Conservation (phyloP, 2,888 invertebrate species). For the Himalopsyche anomala region DNA sequence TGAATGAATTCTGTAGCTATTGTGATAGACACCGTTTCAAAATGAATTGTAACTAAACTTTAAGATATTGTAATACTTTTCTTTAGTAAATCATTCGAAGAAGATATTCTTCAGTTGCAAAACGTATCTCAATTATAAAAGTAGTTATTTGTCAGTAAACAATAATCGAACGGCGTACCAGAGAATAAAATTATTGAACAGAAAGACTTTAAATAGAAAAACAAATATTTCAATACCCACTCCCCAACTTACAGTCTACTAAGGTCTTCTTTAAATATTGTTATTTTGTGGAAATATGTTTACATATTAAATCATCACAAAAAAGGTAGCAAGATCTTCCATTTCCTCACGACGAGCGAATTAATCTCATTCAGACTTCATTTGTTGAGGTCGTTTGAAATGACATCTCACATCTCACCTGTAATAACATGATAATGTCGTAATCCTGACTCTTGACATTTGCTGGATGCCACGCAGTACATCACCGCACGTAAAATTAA, state of each 20-base stretch:
- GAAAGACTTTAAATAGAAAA: no score
- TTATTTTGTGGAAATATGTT: background rate
- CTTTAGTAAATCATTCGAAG: no score
- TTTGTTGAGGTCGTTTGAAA: slow-evolving; percentile 27
- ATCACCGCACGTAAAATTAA: slow-evolving; percentile 34
- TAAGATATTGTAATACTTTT: no score
- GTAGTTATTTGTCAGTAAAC: no score
- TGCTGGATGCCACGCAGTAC: background rate
- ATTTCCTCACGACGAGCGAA: background rate
- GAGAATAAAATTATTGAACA: no score
- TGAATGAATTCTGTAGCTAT: no score
- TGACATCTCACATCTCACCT: slow-evolving; percentile 32
- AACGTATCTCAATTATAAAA: no score
- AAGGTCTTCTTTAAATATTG: background rate
- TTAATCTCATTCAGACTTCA: slow-evolving; percentile 31
- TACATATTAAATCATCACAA: background rate
- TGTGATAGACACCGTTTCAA: no score
- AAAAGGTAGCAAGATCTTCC: background rate
- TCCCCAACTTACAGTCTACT: background rate
- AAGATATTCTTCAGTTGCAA: no score
- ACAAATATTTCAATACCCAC: no score
- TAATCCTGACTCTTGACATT: background rate
- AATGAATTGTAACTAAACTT: no score
- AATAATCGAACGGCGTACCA: no score
- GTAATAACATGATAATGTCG: slow-evolving; percentile 17